phyloP scores from a whole-genome alignment of 2,113 vertebrate genomes.

The Catharus bicknelli region DNA sequence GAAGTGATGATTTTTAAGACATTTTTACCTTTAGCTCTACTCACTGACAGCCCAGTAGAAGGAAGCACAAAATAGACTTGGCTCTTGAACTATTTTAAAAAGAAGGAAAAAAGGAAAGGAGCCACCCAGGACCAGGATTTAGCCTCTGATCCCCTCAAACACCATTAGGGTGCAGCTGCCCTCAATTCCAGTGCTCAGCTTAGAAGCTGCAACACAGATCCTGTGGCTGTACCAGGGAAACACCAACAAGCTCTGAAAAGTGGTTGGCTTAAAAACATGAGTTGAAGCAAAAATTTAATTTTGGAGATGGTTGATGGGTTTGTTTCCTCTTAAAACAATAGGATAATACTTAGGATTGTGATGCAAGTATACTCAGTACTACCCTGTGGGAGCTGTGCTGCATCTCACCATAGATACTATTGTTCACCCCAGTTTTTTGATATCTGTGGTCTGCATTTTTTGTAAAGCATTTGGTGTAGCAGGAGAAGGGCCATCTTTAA shows the following conservation, averaged over 20 bases:
- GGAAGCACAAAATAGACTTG: not conserved
- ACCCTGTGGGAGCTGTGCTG: not conserved
- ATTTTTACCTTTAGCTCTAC: not conserved
- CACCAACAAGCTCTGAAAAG: not conserved
- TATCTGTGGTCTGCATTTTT: not conserved
- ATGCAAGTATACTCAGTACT: not conserved
- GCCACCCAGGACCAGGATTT: not conserved
- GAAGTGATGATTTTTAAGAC: not conserved
- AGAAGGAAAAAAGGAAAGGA: not conserved
- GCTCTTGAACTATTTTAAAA: not conserved
- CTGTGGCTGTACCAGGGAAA: not conserved
- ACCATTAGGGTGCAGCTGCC: not conserved
- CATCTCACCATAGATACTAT: not conserved
- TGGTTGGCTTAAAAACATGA: not conserved
- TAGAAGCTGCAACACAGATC: not conserved
- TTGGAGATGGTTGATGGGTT: not conserved
- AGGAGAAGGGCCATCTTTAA: not conserved
- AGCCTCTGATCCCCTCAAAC: not conserved
- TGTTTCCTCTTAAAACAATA: not conserved
- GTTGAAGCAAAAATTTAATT: not conserved
- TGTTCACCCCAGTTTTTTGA: not conserved
- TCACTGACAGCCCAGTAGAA: not conserved
- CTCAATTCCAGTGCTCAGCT: accelerated
- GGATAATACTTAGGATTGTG: not conserved
- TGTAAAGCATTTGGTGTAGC: not conserved